Base-by-base conservation (phyloP, 2,113 vertebrate genomes). In the Rhinogobius similis region DNA sequence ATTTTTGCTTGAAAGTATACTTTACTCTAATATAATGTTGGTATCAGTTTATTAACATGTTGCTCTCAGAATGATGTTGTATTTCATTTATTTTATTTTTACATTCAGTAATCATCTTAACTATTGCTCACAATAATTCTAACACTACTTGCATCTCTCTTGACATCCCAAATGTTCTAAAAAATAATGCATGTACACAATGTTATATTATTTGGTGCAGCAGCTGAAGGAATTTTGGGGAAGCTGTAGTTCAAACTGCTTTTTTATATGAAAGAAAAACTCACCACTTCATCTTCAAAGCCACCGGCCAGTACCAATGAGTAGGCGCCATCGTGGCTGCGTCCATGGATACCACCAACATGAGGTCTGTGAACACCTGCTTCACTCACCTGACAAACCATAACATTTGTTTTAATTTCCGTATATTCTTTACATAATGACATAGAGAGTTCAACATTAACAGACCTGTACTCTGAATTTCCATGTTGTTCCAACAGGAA, bases 271-370 rank as follows among this genome's bases (percentile, higher is more conserved):
- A 36, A 48, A 27, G 73, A 21, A 61, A 97, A 61, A 97, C 97
- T 85, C 94, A 98, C 98, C 93, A 99, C 97, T 97, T 99, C 98
- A 82, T 98, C 97, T 76, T 97, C 96, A 89, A 99, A 99, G 88
- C 98, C 98, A 44, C 98, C 98, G 52, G 98, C 98, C 78, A 99
- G 83, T 55, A 99, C 98, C 78, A 99, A 94, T 5, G 98, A 99
- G 63, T 99, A 98, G 70, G 97, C 94, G 43, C 98, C 97, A 52
- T 99, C 98, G 38, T 97, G 98, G 87, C 96, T 98, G 74, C 98
- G 96, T 48, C 98, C 98, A 52, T 99, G 98, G 87, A 99, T 99
- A 61, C 98, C 98, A 41, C 97, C 98, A 29, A 99, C 98, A 38
- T 99, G 98, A 8, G 98, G 98, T 67, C 98, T 94, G 86, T 99